Percentiles rank a stretch among this genome's conserved stretches.
Evolutionary conservation across 2,113 vertebrate species (phyloP).

Genomic region (Nematolebias whitei): DNA sequence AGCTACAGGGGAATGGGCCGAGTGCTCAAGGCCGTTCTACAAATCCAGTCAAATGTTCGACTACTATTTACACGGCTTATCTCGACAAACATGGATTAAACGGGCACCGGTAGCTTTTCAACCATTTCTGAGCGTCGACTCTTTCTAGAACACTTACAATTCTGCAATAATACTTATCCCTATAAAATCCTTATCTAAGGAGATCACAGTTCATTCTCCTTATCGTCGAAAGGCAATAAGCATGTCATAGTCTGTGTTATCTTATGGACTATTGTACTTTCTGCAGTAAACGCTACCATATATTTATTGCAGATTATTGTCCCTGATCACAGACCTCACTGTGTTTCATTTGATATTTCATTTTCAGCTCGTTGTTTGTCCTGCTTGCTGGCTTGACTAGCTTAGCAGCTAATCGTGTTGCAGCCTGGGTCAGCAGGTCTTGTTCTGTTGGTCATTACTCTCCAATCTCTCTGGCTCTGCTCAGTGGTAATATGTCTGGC

Average conservation of each 20-base stretch:
- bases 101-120: constrained; percentile 57
- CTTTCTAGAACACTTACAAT: constrained; percentile 51
- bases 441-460: constrained; percentile 67
- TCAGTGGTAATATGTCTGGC: constrained; percentile 74
- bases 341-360: constrained; percentile 50
- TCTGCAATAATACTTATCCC: constrained; percentile 55
- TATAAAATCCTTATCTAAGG: constrained; percentile 53
- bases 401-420: constrained; percentile 69
- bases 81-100: constrained; percentile 80
- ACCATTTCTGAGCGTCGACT: constrained; percentile 63
- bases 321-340: constrained; percentile 42
- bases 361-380: constrained; percentile 53
- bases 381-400: constrained; percentile 33
- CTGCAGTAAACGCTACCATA: constrained; percentile 36
- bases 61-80: constrained; percentile 81
- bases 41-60: constrained; percentile 81
- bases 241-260: constrained; percentile 38
- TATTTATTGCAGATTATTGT: constrained; percentile 59
- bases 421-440: constrained; percentile 70
- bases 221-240: constrained; percentile 31
- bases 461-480: constrained; percentile 71
- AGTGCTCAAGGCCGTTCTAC: constrained; percentile 70
- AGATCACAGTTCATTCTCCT: constrained; percentile 33
- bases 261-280: constrained; percentile 47
- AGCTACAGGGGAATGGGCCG: constrained; percentile 77